phyloP scores from a whole-genome alignment of 92 coral and sea anemone genomes.

The Phenganax subtilis region DNA sequence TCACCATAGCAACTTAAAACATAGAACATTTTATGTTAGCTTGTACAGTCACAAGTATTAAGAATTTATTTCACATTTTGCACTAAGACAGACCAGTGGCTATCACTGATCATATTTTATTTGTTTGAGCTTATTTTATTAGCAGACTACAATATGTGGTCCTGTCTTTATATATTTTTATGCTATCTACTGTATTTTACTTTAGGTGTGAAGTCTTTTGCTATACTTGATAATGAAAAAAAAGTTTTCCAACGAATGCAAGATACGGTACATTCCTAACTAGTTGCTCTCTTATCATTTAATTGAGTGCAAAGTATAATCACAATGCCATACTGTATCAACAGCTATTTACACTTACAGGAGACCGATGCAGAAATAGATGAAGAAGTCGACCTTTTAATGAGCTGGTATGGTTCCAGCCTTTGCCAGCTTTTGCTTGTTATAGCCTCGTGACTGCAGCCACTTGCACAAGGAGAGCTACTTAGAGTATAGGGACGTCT shows the following conservation, averaged over 20 bases:
- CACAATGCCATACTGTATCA: neutral
- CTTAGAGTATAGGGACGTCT: no score
- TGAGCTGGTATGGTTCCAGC: slow-evolving; percentile 73
- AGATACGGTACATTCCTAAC: slow-evolving; percentile 60
- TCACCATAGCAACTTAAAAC: no score
- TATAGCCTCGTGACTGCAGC: neutral
- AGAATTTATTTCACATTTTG: no score
- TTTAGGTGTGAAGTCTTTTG: slow-evolving; percentile 79
- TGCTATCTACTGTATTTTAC: neutral
- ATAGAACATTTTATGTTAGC: no score
- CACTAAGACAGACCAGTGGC: no score
- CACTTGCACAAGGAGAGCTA: no score
- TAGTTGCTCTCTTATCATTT: neutral
- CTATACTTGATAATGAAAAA: slow-evolving; percentile 90
- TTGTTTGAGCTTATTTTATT: no score
- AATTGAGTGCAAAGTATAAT: no score
- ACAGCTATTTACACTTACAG: slow-evolving; percentile 40
- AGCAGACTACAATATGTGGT: neutral
- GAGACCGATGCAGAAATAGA: slow-evolving; percentile 98
- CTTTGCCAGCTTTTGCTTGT: neutral
- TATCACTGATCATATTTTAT: no score
- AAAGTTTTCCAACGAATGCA: slow-evolving; percentile 88
- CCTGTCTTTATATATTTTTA: neutral
- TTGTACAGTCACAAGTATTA: no score
- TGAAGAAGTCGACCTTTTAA: slow-evolving; percentile 89